Percentiles rank a stretch among this genome's conserved stretches.
Evolutionary conservation across 2,888 invertebrate genomes (phyloP).

Genomic region (Scaptomyza cyrtandrae): DNA sequence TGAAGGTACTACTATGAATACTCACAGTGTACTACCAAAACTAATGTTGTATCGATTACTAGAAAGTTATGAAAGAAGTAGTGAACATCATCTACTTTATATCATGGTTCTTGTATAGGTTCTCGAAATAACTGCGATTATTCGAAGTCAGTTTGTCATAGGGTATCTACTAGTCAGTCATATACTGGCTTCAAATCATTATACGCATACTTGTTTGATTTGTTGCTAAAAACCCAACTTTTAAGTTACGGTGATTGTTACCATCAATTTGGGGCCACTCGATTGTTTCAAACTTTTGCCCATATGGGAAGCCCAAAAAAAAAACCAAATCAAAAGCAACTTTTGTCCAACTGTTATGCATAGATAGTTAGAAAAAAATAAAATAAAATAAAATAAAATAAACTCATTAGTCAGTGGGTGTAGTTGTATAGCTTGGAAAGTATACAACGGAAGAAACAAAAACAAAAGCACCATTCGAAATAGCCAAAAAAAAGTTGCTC

Average conservation of each 20-base stretch:
- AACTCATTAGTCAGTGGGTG: conserved; percentile 45
- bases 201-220: not conserved
- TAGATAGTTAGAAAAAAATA: conserved; percentile 29
- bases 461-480: not conserved
- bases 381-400: not conserved
- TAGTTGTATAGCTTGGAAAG: conserved; percentile 44
- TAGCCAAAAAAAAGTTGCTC: not conserved
- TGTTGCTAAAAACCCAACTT: conserved; percentile 24
- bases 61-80: too few species aligned
- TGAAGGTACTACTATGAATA: too few species aligned
- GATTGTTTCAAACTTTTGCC: conserved; percentile 41
- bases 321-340: conserved; percentile 31
- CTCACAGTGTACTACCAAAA: not conserved
- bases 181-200: not conserved
- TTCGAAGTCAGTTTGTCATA: not conserved
- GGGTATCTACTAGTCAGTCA: conserved; percentile 11
- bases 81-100: too few species aligned
- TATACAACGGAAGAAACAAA: not conserved
- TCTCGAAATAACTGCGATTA: too few species aligned
- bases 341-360: conserved; percentile 36
- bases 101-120: too few species aligned
- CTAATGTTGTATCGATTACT: too few species aligned
- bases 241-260: conserved; percentile 36
- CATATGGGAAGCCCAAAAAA: conserved; percentile 37
- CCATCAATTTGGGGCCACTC: conserved; percentile 54